Evolutionary conservation across 2,797 vertebrate genomes (phyloP), one percentile per base, ranked within the genome.

Genomic region (Oophaga sylvatica): DNA sequence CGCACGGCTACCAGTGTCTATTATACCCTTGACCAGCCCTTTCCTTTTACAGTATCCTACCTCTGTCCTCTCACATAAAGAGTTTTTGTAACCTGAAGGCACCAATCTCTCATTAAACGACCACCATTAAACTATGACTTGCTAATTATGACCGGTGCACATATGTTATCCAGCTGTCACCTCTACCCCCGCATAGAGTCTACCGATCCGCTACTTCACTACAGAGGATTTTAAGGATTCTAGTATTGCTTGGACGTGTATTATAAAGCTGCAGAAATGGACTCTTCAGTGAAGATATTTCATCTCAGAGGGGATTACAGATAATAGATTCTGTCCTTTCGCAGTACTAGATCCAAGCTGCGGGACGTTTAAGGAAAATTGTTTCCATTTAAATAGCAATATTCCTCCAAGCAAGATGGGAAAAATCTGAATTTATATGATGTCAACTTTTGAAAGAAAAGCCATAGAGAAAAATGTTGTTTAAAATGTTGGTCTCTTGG

Each of bases 371-470:
- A 71, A 16, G 60, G 35, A 85, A 65, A 76, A 76, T 76, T 63
- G 57, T 77, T 19, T 84, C 70, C 31, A 77, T 29, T 77, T 77
- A 60, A 65, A 85, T 31, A 59, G 45, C 16, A 65, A 85, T 85
- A 26, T 31, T 63, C 41, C 48, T 77, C n/a, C 22, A n/a, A 63
- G 26, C 8, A 17, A 3, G 60, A 45, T 81, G 35, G 35, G 59
- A 13, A 81, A 81, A 81, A n/a, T 77, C 48, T 56, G 75, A 77
- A 56, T 77, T 77, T 53, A 13, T 77, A 56, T 56, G 53, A 77
- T 7, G 45, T 56, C n/a, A 4, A 20, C 22, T 63, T 35, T 63
- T 12, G 35, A 41, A 41, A 80, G 20, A 26, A 67, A 67, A 67
- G 13, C 63, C 35, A 53, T 22, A 48, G 62, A 80, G 59, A 13